Conservation (phyloP, 2,797 vertebrate species). For the Bradypodion ventrale region DNA sequence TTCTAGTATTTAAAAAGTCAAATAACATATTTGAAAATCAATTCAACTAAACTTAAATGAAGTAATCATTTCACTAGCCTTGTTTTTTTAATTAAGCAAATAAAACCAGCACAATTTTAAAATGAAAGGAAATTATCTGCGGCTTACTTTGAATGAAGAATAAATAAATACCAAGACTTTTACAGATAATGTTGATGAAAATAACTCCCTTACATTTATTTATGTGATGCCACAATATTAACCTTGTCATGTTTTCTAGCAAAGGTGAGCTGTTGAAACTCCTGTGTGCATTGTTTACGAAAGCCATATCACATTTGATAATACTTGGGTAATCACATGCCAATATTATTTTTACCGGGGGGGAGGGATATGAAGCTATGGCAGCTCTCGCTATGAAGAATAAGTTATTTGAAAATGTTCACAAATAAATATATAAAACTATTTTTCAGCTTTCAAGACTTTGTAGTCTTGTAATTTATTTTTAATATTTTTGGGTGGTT, state of each 20-base stretch:
- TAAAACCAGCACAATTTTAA: constrained; percentile 17
- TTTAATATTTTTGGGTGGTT: too few species aligned
- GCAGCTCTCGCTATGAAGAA: background rate
- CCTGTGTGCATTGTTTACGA: constrained; percentile 54
- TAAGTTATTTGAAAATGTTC: constrained; percentile 8
- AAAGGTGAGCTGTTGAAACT: constrained; percentile 53
- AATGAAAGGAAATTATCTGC: constrained; percentile 24
- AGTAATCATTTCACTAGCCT: background rate
- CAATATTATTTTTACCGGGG: constrained; percentile 27
- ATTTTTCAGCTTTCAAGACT: constrained; percentile 6
- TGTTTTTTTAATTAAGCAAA: background rate
- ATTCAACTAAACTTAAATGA: constrained; percentile 23
- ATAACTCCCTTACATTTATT: constrained; percentile 59
- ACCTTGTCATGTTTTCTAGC: constrained; percentile 67
- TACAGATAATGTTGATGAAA: constrained; percentile 47
- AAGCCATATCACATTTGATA: constrained; percentile 65
- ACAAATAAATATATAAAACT: background rate
- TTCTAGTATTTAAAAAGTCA: too few species aligned
- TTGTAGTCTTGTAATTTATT: background rate
- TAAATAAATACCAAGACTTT: constrained; percentile 25
- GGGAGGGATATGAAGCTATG: background rate
- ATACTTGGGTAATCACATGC: constrained; percentile 28
- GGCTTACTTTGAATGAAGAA: constrained; percentile 32
- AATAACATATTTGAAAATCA: background rate
- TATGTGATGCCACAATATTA: constrained; percentile 43